Conservation (phyloP, 1,140 invertebrate genomes). For the Drosophila pallidifrons region DNA sequence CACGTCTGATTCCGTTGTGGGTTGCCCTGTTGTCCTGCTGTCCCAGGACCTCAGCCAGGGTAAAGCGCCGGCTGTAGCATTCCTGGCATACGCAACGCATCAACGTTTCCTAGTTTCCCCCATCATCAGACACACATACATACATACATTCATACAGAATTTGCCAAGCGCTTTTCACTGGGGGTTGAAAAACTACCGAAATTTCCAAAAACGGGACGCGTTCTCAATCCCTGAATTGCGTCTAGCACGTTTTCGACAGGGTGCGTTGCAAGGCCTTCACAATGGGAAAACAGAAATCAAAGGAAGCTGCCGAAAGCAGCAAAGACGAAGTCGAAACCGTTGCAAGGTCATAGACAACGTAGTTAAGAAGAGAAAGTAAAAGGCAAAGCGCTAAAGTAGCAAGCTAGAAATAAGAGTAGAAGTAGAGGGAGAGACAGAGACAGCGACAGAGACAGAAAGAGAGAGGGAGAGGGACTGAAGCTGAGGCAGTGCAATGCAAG, state of each 20-base stretch:
- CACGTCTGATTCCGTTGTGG: too few species aligned
- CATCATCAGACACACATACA: too few species aligned
- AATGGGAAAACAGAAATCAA: slow-evolving; percentile 32
- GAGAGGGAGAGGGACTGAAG: too few species aligned
- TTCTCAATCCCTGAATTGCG: slow-evolving; percentile 1
- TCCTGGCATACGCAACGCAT: slow-evolving; percentile 36
- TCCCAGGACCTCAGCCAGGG: slow-evolving; percentile 12
- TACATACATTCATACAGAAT: too few species aligned
- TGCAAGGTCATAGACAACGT: slow-evolving; percentile 36
- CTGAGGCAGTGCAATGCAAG: too few species aligned
- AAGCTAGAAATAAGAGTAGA: background rate
- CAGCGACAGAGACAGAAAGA: too few species aligned
- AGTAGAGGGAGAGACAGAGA: background rate
- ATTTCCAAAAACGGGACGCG: slow-evolving; percentile 66
- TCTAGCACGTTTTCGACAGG: background rate
- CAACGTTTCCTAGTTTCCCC: background rate
- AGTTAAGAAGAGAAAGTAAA: background rate
- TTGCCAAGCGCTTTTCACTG: background rate
- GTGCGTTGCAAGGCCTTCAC: slow-evolving; percentile 29
- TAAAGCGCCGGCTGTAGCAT: slow-evolving; percentile 29
- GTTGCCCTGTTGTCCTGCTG: slow-evolving; percentile 2
- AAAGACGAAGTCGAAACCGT: background rate
- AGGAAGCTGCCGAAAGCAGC: slow-evolving; percentile 17
- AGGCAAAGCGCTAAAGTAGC: background rate
- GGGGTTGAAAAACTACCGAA: slow-evolving; percentile 71